A percentile compares a stretch with the other conserved stretches of the same genome.
These are phyloP conservation scores for Epinephelus moara DNA, from an alignment of 2,113 vertebrate genomes.

Conservation along the genomic window DNA sequence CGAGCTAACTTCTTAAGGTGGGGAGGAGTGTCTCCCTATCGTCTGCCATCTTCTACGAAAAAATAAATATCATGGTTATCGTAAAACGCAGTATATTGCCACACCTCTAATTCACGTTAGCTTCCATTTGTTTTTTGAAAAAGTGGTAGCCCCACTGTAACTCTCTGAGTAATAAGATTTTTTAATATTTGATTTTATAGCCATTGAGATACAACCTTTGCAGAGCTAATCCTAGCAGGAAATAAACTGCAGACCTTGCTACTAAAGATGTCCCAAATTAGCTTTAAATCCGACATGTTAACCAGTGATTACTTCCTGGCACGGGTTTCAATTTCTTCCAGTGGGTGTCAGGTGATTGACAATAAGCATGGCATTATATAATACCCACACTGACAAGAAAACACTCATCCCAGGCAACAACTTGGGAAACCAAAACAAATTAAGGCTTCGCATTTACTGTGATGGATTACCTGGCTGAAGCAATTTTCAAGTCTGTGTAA, in stretches of 20 bases:
- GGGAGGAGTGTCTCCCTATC: no score
- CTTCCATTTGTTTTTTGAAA: not conserved
- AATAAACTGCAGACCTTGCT: not conserved
- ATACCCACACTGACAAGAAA: slow-evolving; percentile 48
- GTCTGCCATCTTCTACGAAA: no score
- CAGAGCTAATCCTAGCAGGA: not conserved
- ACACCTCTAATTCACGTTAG: not conserved
- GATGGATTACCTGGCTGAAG: slow-evolving; percentile 61
- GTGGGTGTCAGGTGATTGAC: slow-evolving; percentile 45
- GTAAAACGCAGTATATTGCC: no score
- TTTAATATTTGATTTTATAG: not conserved
- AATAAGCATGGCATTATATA: slow-evolving; percentile 27
- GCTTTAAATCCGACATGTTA: slow-evolving; percentile 5
- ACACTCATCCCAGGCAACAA: slow-evolving; percentile 43
- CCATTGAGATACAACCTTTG: not conserved
- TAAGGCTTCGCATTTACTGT: slow-evolving; percentile 51
- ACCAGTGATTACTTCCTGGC: slow-evolving; percentile 22
- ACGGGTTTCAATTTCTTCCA: slow-evolving; percentile 20
- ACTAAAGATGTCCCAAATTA: slow-evolving; percentile 9
- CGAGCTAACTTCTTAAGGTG: no score
- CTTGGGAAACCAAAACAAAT: slow-evolving; percentile 63
- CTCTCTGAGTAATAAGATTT: not conserved
- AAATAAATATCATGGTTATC: no score
- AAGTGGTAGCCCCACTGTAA: not conserved
- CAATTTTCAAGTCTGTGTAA: slow-evolving; percentile 54